A percentile compares a stretch with the other conserved stretches of the same genome.
Conservation (phyloP, 2,888 invertebrate species). For the Eueremaeus valkanovi region DNA sequence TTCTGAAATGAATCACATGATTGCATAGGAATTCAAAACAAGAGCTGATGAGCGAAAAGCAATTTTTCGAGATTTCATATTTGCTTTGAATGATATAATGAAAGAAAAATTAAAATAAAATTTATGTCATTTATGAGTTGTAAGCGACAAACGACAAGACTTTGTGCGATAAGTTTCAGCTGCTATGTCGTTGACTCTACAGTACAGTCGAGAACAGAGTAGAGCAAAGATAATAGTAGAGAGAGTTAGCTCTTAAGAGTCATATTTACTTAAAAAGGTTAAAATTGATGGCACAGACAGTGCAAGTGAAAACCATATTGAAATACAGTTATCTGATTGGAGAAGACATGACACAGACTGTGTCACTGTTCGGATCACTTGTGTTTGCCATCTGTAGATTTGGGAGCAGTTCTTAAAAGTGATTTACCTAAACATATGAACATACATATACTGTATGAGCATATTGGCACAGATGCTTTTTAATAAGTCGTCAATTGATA, state of each 20-base stretch:
- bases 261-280: not conserved
- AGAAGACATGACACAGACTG: not conserved
- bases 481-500: constrained; percentile 31
- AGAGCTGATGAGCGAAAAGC: not conserved
- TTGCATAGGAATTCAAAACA: constrained; percentile 31
- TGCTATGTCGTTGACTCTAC: not conserved
- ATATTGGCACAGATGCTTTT: constrained; percentile 19
- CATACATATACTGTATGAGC: too few relatives aligned
- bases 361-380: not conserved
- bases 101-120: constrained; percentile 2
- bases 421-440: not conserved
- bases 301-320: not conserved
- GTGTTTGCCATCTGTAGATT: constrained; percentile 16
- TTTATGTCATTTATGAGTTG: constrained; percentile 7
- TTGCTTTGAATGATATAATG: not conserved
- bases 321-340: constrained; percentile 10
- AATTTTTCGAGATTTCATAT: constrained; percentile 19
- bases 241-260: not conserved
- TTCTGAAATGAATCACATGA: constrained; percentile 23
- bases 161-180: constrained; percentile 23
- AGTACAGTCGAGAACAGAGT: not conserved
- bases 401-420: not conserved
- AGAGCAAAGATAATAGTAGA: too few relatives aligned
- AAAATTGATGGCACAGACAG: constrained; percentile 8
- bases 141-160: not conserved